Conservation (phyloP, 1,140 invertebrate genomes). For the Acromyrmex charruanus region DNA sequence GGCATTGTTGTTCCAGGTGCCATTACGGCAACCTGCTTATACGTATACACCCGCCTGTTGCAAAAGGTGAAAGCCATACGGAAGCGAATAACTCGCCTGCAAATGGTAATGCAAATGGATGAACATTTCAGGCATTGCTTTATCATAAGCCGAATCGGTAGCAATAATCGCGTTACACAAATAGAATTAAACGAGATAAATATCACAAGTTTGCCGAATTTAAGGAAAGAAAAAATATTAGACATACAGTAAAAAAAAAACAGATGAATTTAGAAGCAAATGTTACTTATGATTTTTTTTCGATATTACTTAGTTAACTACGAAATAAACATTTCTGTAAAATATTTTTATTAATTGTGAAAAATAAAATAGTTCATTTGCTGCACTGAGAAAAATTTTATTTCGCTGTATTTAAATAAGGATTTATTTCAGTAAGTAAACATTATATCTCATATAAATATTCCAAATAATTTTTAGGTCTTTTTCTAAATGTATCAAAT, state of each 20-base stretch:
- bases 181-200: neutral
- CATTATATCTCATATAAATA: too few relatives aligned
- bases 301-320: too few relatives aligned
- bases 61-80: slow-evolving; percentile 78
- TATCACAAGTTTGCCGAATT: slow-evolving; percentile 6
- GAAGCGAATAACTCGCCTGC: slow-evolving; percentile 53
- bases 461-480: too few relatives aligned
- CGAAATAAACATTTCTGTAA: too few relatives aligned
- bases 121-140: slow-evolving; percentile 49
- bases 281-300: too few relatives aligned
- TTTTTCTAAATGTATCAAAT: too few relatives aligned
- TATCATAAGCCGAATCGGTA: slow-evolving; percentile 36
- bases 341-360: too few relatives aligned
- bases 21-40: slow-evolving; percentile 75
- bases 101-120: slow-evolving; percentile 58
- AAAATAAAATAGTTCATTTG: too few relatives aligned
- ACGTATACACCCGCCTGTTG: slow-evolving; percentile 57
- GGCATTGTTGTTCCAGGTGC: slow-evolving; percentile 79
- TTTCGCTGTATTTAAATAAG: too few relatives aligned
- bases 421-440: too few relatives aligned
- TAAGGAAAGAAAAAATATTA: neutral
- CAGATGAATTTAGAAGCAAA: too few relatives aligned
- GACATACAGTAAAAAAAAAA: neutral
- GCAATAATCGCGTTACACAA: slow-evolving; percentile 23
- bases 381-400: too few relatives aligned